Conservation (phyloP, 2,797 vertebrate species). For the Phyllotis vaccarum region DNA sequence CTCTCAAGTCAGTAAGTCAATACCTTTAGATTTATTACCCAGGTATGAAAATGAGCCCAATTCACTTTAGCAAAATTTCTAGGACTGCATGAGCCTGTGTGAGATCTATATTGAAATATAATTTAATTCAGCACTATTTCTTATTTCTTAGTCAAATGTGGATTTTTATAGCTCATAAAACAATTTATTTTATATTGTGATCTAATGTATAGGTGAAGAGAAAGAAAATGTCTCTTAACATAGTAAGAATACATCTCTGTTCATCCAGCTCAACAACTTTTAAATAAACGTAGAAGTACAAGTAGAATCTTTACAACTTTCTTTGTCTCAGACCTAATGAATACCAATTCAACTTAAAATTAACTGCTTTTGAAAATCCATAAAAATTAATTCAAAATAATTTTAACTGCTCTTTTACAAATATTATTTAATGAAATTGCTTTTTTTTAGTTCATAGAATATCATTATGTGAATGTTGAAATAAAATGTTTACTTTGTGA, state of each 20-base stretch:
- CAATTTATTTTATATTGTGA: neutral
- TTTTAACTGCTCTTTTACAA: neutral
- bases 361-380: neutral
- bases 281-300: neutral
- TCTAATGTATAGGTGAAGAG: neutral
- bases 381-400: neutral
- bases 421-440: neutral
- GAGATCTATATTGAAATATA: neutral
- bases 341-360: neutral
- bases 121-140: neutral
- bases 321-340: neutral
- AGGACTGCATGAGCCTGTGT: neutral
- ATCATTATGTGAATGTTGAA: neutral
- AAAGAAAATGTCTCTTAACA: neutral
- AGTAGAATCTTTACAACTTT: neutral
- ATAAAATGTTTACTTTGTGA: neutral
- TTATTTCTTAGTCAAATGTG: neutral
- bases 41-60: too few relatives aligned
- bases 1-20: neutral
- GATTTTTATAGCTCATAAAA: neutral
- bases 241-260: neutral
- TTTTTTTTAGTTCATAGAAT: fast-evolving
- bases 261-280: neutral
- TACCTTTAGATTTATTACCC: neutral
- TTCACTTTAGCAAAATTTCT: neutral